Conservation (phyloP, 1,140 invertebrate genomes). For the Camponotus pennsylvanicus region DNA sequence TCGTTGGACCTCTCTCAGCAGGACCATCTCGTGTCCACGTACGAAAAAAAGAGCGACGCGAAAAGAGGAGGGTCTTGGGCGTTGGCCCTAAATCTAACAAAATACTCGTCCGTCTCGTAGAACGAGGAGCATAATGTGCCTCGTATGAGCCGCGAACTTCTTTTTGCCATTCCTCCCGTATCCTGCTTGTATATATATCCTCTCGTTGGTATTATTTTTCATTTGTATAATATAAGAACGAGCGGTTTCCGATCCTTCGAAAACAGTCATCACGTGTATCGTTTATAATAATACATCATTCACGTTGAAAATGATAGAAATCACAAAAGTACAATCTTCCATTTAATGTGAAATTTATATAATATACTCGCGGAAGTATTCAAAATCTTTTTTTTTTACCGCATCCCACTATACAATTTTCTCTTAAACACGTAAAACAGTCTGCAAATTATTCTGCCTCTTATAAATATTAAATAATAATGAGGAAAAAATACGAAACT, state of each 20-base stretch:
- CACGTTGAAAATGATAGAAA: constrained; percentile 25
- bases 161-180: constrained; percentile 14
- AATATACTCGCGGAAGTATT: neutral
- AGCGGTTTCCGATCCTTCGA: neutral
- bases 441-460: neutral
- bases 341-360: constrained; percentile 5
- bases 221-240: constrained; percentile 9
- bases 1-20: constrained; percentile 31
- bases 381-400: neutral
- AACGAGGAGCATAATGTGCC: constrained; percentile 55
- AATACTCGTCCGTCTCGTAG: constrained; percentile 56
- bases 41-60: constrained; percentile 64
- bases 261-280: constrained; percentile 21
- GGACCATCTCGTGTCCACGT: constrained; percentile 68
- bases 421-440: neutral
- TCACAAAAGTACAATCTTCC: constrained; percentile 1
- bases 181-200: neutral
- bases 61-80: constrained; percentile 60
- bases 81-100: constrained; percentile 78
- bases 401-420: neutral
- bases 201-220: constrained; percentile 38
- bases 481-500: neutral
- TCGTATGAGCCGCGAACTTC: constrained; percentile 25
- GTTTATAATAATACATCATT: constrained; percentile 40
- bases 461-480: neutral